A percentile compares a stretch with the other conserved stretches of the same genome.
phyloP scores from a whole-genome alignment of 2,113 vertebrate genomes.

The Henicopernis longicauda region DNA sequence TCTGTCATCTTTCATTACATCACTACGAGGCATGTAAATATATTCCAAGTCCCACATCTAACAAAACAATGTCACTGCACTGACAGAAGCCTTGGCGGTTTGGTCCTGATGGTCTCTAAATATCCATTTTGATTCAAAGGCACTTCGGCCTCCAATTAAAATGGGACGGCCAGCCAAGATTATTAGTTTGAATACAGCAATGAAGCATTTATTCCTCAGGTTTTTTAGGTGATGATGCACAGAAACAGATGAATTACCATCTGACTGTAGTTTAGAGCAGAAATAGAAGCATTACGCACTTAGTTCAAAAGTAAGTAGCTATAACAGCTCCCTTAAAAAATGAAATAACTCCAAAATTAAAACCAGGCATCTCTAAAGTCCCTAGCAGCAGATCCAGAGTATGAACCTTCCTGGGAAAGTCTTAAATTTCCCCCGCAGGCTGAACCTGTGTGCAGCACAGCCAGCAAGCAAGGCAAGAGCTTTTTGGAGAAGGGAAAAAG shows the following conservation, averaged over 20 bases:
- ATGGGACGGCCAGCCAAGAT: background rate
- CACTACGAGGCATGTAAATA: constrained; percentile 4
- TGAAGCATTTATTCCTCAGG: background rate
- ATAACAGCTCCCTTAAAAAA: background rate
- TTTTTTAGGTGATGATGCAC: background rate
- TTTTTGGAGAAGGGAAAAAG: background rate
- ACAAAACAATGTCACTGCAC: background rate
- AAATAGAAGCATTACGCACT: background rate
- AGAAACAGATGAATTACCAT: background rate
- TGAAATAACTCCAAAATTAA: background rate
- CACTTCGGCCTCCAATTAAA: background rate
- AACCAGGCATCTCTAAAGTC: background rate
- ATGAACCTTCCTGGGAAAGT: background rate
- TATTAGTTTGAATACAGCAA: background rate
- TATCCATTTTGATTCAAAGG: background rate
- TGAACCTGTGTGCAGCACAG: background rate
- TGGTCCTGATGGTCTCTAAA: background rate
- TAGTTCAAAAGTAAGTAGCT: background rate
- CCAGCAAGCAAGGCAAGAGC: background rate
- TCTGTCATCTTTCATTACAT: constrained; percentile 60
- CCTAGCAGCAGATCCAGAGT: background rate
- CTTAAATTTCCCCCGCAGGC: background rate
- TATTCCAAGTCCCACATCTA: background rate
- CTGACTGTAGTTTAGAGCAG: background rate
- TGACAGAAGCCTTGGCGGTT: background rate